These are phyloP conservation scores for Euzophera pinguis DNA, from an alignment of 2,888 invertebrate genomes.

Conservation along the genomic window DNA sequence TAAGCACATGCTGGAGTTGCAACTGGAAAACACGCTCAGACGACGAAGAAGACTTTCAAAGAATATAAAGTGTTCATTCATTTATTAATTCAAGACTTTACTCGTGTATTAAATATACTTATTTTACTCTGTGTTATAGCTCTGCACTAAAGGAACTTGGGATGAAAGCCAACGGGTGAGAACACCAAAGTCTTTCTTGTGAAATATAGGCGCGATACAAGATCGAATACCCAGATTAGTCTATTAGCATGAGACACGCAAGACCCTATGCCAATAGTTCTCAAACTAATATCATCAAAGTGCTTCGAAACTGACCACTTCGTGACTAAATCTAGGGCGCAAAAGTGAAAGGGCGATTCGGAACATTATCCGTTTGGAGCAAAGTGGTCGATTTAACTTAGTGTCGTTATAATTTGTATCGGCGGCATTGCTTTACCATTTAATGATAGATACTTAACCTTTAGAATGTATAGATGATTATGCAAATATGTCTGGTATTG, in stretches of 20 bases:
- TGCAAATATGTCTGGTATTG: slow-evolving; percentile 11
- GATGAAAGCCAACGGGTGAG: too few species aligned
- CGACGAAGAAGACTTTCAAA: too few species aligned
- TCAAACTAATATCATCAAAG: slow-evolving; percentile 17
- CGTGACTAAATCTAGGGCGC: slow-evolving; percentile 62
- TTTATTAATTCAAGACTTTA: too few species aligned
- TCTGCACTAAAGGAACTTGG: too few species aligned
- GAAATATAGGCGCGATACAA: background rate
- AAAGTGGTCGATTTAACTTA: slow-evolving; percentile 25
- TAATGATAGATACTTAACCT: slow-evolving; percentile 8
- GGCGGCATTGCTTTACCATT: slow-evolving; percentile 15
- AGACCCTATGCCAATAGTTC: background rate
- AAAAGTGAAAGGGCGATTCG: slow-evolving; percentile 59
- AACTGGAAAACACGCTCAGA: too few species aligned
- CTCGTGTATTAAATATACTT: too few species aligned
- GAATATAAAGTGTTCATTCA: too few species aligned
- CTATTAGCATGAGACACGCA: background rate
- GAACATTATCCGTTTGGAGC: slow-evolving; percentile 35
- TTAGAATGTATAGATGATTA: slow-evolving; percentile 1
- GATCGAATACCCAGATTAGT: background rate
- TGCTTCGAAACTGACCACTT: slow-evolving; percentile 28
- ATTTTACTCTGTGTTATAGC: too few species aligned
- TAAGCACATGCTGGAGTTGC: too few species aligned
- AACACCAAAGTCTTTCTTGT: background rate
- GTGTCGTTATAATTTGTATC: slow-evolving; percentile 24